Percentiles rank a stretch among this genome's conserved stretches.
phyloP scores from a whole-genome alignment of 2,113 vertebrate genomes.

The Lichenostomus cassidix region DNA sequence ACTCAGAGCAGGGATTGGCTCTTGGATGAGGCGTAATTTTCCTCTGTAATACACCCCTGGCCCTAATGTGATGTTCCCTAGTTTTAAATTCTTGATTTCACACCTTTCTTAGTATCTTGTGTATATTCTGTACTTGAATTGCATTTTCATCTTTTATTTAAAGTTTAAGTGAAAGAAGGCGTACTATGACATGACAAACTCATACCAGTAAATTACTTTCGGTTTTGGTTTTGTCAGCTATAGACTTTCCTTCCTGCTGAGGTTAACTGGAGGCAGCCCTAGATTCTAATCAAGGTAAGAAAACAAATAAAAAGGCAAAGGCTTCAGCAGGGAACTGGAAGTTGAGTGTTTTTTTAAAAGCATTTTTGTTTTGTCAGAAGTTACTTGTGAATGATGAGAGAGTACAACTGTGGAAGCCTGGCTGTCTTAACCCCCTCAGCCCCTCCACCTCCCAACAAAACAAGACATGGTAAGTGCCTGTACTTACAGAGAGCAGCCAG shows the following conservation, averaged over 20 bases:
- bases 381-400: accelerated
- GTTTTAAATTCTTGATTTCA: not conserved
- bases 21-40: not conserved
- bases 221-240: not conserved
- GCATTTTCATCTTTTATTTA: not conserved
- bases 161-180: not conserved
- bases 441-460: not conserved
- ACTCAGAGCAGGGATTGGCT: not conserved
- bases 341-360: not conserved
- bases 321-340: not conserved
- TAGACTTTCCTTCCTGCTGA: not conserved
- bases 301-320: not conserved
- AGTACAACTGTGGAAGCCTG: not conserved
- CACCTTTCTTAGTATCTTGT: not conserved
- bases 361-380: not conserved
- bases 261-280: not conserved
- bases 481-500: not conserved
- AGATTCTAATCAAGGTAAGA: not conserved
- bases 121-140: not conserved
- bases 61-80: not conserved
- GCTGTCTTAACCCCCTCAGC: not conserved
- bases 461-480: not conserved
- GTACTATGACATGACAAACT: not conserved
- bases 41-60: not conserved
- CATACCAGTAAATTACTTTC: not conserved